A percentile compares a stretch with the other conserved stretches of the same genome.
phyloP scores from a whole-genome alignment of 2,797 vertebrate species.

The Darevskia nairensis region DNA sequence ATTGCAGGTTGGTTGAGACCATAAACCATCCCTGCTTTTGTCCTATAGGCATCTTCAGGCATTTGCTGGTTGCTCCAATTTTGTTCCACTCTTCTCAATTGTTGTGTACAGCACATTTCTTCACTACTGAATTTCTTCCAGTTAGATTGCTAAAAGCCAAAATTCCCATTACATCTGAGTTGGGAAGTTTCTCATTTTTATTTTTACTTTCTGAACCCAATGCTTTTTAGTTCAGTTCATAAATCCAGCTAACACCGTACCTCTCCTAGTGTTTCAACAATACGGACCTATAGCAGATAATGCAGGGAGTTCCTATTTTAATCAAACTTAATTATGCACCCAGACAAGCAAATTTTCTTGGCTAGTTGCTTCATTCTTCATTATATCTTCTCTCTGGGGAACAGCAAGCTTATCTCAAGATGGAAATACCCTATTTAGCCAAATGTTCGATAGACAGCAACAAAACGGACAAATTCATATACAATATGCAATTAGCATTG shows the following conservation, averaged over 20 bases:
- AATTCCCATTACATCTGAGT: neutral
- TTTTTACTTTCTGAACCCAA: neutral
- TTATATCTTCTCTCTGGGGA: constrained; percentile 29
- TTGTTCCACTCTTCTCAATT: neutral
- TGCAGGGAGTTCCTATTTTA: constrained; percentile 12
- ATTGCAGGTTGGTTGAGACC: neutral
- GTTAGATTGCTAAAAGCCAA: neutral
- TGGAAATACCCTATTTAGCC: constrained; percentile 34
- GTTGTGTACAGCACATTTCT: neutral
- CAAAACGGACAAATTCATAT: constrained; percentile 54
- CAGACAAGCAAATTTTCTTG: constrained; percentile 18
- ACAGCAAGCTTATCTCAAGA: constrained; percentile 50
- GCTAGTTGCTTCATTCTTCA: constrained; percentile 27
- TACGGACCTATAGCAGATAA: neutral
- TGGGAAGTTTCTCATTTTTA: neutral
- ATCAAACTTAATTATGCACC: constrained; percentile 15
- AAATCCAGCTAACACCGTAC: neutral
- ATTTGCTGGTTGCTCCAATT: neutral
- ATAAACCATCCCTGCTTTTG: neutral
- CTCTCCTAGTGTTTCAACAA: neutral
- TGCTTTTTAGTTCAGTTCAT: neutral
- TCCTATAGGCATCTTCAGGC: neutral
- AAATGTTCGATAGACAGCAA: constrained; percentile 58
- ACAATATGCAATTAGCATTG: constrained; percentile 65
- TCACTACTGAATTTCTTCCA: neutral